Conservation (phyloP, 1,140 invertebrate species). For the Trichogramma pretiosum region DNA sequence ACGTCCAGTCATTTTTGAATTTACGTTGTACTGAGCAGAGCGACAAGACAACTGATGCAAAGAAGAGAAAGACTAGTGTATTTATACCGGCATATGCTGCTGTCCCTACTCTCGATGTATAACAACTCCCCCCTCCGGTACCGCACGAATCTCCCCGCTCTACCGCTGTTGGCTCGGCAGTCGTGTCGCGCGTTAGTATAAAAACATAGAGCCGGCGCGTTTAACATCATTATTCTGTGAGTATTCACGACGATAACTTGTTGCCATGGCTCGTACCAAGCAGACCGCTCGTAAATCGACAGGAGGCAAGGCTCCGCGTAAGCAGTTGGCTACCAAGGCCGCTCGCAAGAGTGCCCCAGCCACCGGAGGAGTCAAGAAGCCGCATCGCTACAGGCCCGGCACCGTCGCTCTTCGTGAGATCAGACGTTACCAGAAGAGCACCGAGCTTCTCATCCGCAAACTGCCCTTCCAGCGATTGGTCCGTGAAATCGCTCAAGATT, state of each 20-base stretch:
- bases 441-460: no score
- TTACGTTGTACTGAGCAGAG: neutral
- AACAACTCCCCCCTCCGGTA: neutral
- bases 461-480: no score
- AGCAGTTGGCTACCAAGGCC: no score
- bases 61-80: neutral
- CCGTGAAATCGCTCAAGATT: no score
- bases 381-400: no score
- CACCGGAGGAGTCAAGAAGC: no score
- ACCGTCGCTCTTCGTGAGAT: no score
- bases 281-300: no score
- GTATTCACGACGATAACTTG: neutral
- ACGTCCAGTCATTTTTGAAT: slow-evolving; percentile 49
- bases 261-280: slow-evolving; percentile 1
- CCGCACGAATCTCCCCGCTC: neutral
- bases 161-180: neutral
- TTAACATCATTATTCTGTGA: neutral
- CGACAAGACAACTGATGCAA: slow-evolving; percentile 40
- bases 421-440: no score
- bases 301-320: no score
- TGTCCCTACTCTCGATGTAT: neutral
- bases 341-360: no score
- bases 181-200: no score
- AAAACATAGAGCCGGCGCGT: neutral
- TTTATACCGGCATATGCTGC: neutral